Base-by-base conservation (phyloP, 1,140 invertebrate species). In the Hydropsyche tenuis region DNA sequence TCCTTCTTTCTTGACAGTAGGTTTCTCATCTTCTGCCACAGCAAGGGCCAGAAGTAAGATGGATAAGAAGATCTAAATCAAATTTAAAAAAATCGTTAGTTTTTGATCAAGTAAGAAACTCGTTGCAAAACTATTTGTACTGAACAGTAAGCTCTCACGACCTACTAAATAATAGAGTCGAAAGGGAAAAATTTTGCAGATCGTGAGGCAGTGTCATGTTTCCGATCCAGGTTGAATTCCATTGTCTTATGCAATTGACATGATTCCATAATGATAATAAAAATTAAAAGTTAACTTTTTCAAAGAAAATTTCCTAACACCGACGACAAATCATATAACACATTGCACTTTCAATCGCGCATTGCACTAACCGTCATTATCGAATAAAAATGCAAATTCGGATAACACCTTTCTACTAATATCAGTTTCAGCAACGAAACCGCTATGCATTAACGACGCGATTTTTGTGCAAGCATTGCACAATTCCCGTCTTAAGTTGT, bases 1-100 rank as follows among this genome's bases (percentile, higher is more conserved):
- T 16, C 87, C 86, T 78, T 87, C 87, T 63, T 79, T 82, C 82
- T 90, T 88, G 81, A 89, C 87, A 82, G 85, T 85, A 65, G 79
- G 80, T 80, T 89, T 87, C 81, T 88, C 88, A 79, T 88, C 87
- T 79, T 87, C 88, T 79, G 88, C 85, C 81, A 87, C 85, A 65
- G 86, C 86, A 75, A 87, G 89, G 81, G 90, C 87, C 83, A 93
- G 88, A 84, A 90, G 89, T 84, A 92, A 87, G 85, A 92, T 84
- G 82, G 88, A 87, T 84, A 91, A 81, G 79, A 86, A 88, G 80
- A 92, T 83, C 91, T 93, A 86, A 16, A 70, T 27, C 25, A 81
- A 81, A 18, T 84, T 88, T 80, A 60, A 81, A 81, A 79, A 74
- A 78, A 76, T 62, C 37, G 65, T n/a, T 22, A 12, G 45, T 45